Evolutionary conservation across 1,140 invertebrate species (phyloP), one percentile per base, ranked within the genome.

Genomic region (Bombus picipes): DNA sequence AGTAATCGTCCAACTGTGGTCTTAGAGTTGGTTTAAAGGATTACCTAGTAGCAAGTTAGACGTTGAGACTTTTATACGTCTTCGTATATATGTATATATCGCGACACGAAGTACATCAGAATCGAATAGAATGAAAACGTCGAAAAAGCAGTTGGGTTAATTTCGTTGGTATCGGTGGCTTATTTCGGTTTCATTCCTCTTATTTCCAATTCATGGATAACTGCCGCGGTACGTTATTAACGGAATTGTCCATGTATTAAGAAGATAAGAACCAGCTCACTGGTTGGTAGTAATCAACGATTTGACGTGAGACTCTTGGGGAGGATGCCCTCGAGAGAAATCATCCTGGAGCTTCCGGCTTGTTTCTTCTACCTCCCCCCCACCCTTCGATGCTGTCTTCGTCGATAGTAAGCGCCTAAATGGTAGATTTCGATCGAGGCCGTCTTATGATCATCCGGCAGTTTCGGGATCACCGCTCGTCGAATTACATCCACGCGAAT

Each of bases 401-500:
- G 81, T 76, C 87, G 88, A 91, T 92, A 91, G 87, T 82, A 79
- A 86, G 90, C 71, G 76, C 81, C 85, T 81, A 89, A 89, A 89
- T 88, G 78, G 90, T 89, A 90, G 86, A 93, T 92, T 89, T 88
- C 88, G 90, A 90, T 92, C 90, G 91, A 85, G 88, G 34, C 92
- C 86, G 89, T 90, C 90, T 93, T 93, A 93, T 94, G 92, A 94
- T 94, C 93, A 94, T 93, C 90, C 89, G 88, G 91, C 92, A 92
- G 87, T 94, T 94, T 92, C 88, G 89, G 88, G 88, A 90, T 92
- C 89, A 87, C 88, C 84, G 86, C 83, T 85, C 90, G 88, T 83
- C 92, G 92, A 93, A 92, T 93, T 93, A 91, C 88, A 85, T 90
- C 88, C 89, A 83, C 85, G 87, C 73, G 88, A 87, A 89, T 92